A percentile compares a stretch with the other conserved stretches of the same genome.
These are phyloP conservation scores for Poecilia picta DNA, from an alignment of 2,797 vertebrate genomes.

Conservation along the genomic window DNA sequence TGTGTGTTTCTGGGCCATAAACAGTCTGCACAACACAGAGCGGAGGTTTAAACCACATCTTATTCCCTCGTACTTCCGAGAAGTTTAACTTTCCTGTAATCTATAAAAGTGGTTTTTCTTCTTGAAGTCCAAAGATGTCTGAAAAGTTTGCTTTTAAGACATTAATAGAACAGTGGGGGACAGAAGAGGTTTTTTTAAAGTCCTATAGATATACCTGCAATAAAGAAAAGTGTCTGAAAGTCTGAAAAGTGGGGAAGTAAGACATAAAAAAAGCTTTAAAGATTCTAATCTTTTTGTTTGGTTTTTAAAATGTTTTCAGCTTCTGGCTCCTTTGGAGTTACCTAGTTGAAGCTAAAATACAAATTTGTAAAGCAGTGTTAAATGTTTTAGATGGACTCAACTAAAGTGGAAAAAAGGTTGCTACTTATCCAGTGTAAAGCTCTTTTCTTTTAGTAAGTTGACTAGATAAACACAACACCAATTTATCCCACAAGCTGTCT, in stretches of 20 bases:
- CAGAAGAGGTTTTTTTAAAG: neutral
- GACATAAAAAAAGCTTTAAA: neutral
- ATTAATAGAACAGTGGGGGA: neutral
- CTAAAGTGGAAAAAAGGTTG: neutral
- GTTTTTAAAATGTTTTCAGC: neutral
- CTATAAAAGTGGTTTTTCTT: neutral
- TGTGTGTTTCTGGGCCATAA: constrained; percentile 21
- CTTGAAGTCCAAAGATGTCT: neutral
- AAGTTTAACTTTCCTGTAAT: neutral
- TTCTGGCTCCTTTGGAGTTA: neutral
- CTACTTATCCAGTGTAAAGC: neutral
- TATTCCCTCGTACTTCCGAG: neutral
- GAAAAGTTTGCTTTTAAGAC: neutral
- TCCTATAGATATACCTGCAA: neutral
- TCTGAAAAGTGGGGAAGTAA: neutral
- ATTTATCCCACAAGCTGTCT: neutral
- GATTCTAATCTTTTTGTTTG: neutral
- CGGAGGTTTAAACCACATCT: neutral
- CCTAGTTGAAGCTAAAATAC: neutral
- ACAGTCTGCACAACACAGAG: neutral
- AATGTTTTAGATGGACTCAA: neutral
- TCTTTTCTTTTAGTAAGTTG: neutral
- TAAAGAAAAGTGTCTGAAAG: neutral
- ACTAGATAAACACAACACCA: neutral
- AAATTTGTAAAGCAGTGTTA: neutral